Evolutionary conservation across 2,113 vertebrate genomes (phyloP).

Genomic region (Ivindomyrus marchei): DNA sequence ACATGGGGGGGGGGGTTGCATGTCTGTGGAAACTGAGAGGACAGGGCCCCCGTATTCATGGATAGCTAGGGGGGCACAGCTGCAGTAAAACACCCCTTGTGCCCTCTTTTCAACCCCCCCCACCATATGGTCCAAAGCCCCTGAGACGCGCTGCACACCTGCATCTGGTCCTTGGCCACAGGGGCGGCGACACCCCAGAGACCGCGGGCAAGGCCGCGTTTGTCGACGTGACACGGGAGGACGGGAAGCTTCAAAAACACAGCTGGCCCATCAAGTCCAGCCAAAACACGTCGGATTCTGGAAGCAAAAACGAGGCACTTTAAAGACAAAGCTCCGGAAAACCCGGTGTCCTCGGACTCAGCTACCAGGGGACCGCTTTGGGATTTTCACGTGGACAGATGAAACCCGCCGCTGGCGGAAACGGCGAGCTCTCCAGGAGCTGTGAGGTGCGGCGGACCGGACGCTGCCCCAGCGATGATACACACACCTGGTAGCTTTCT

Average conservation of each 20-base stretch:
- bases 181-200: background rate
- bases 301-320: background rate
- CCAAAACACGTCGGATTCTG: background rate
- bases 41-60: slow-evolving; percentile 97
- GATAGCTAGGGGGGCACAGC: slow-evolving; percentile 96
- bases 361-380: background rate
- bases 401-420: background rate
- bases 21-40: slow-evolving; percentile 92
- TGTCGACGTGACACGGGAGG: background rate
- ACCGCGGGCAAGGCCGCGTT: background rate
- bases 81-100: slow-evolving; percentile 87
- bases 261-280: background rate
- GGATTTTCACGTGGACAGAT: background rate
- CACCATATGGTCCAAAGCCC: slow-evolving; percentile 87
- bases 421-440: no score
- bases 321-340: background rate
- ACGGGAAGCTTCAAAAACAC: background rate
- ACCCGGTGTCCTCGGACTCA: background rate
- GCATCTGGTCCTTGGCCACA: slow-evolving; percentile 98
- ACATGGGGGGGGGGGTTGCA: slow-evolving; percentile 88
- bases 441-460: background rate
- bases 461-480: background rate
- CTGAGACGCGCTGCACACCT: slow-evolving; percentile 97
- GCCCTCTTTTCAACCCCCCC: slow-evolving; percentile 79
- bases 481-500: background rate